A percentile compares a stretch with the other conserved stretches of the same genome.
phyloP scores from a whole-genome alignment of 2,797 vertebrate genomes.

The Tokudaia tokunoshimensis region DNA sequence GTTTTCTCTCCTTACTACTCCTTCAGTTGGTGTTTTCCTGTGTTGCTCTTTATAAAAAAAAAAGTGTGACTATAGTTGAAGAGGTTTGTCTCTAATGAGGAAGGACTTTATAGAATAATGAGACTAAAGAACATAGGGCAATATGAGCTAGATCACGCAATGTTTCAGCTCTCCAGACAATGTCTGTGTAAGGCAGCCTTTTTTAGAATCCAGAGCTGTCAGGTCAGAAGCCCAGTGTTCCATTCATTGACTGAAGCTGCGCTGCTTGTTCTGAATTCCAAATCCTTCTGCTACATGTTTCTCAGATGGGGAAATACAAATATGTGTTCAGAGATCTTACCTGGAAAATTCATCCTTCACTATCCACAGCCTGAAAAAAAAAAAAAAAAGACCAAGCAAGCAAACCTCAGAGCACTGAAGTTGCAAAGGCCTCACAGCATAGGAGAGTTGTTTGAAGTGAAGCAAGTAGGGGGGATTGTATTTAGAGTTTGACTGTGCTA shows the following conservation, averaged over 20 bases:
- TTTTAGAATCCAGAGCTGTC: constrained; percentile 28
- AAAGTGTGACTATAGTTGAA: not conserved
- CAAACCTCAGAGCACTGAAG: constrained; percentile 54
- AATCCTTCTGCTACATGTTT: constrained; percentile 61
- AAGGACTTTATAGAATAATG: not conserved
- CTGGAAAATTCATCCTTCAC: constrained; percentile 72
- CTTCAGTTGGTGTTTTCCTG: not conserved
- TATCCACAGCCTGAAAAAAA: constrained; percentile 35
- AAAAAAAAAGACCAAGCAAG: constrained; percentile 71
- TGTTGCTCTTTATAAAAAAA: constrained; percentile 1
- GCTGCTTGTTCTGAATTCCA: constrained; percentile 77
- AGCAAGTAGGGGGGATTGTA: not conserved
- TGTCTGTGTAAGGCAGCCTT: not conserved
- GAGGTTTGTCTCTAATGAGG: not conserved
- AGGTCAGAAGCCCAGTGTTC: constrained; percentile 53
- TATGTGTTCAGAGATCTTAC: constrained; percentile 23
- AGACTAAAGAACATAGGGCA: not conserved
- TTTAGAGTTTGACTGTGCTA: not conserved
- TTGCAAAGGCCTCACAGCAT: not conserved
- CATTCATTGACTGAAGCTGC: constrained; percentile 77
- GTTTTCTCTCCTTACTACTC: not conserved
- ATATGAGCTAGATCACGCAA: too few relatives aligned
- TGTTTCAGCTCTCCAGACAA: not conserved
- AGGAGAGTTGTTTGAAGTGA: not conserved
- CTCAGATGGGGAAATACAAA: constrained; percentile 62